A percentile compares a stretch with the other conserved stretches of the same genome.
Conservation (phyloP, 64 coral and sea anemone species). For the Montipora capricornis region DNA sequence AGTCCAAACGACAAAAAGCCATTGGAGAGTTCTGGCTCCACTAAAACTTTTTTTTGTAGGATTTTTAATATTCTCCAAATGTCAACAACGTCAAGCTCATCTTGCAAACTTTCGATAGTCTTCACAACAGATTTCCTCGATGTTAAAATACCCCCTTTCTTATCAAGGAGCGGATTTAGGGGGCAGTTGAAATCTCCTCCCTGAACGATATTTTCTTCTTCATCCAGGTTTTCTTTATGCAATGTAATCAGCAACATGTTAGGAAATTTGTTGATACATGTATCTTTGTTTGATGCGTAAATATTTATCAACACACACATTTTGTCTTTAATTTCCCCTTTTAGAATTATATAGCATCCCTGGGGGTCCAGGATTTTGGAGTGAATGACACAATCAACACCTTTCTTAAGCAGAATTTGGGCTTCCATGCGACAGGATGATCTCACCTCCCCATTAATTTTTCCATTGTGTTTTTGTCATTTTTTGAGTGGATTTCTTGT, state of each 20-base stretch:
- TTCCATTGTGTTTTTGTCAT: not conserved
- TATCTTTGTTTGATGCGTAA: conserved; percentile 39
- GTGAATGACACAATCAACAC: conserved; percentile 14
- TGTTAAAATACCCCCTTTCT: conserved; percentile 15
- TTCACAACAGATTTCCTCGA: conserved; percentile 19
- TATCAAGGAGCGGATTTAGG: not conserved
- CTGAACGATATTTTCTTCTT: not conserved
- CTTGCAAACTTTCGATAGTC: too few species aligned
- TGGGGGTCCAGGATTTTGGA: not conserved
- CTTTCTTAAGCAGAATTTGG: too few species aligned
- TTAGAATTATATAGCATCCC: conserved; percentile 32
- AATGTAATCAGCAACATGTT: not conserved
- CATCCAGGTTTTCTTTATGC: not conserved
- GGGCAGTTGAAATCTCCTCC: not conserved
- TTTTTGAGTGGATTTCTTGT: not conserved
- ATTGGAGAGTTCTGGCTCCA: too few species aligned
- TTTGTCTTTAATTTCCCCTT: conserved; percentile 27
- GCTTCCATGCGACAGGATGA: conserved; percentile 8
- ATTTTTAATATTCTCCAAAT: conserved; percentile 29
- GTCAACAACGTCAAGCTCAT: conserved; percentile 26
- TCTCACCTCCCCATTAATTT: conserved; percentile 44
- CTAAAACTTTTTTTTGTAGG: too few species aligned
- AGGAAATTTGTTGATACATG: not conserved
- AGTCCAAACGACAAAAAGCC: not conserved
- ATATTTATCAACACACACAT: conserved; percentile 24